A percentile compares a stretch with the other conserved stretches of the same genome.
Evolutionary conservation across 2,113 vertebrate species (phyloP).

Genomic region (Passer montanus): DNA sequence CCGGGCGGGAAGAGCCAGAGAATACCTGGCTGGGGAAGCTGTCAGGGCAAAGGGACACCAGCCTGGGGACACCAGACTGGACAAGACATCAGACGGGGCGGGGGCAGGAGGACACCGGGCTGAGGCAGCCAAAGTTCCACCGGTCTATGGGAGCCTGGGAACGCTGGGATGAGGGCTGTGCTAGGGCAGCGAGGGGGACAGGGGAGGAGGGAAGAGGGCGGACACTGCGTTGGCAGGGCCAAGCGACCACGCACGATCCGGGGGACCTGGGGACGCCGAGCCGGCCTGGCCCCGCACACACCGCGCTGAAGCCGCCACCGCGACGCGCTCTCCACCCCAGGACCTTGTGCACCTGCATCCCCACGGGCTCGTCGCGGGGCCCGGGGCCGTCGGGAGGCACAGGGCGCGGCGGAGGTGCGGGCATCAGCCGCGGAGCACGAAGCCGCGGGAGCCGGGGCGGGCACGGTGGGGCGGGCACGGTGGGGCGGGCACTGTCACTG

Average conservation of each 20-base stretch:
- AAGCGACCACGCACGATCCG: not conserved
- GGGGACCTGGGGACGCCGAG: not conserved
- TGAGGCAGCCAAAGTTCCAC: not conserved
- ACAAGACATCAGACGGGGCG: too few relatives aligned
- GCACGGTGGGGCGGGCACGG: too few relatives aligned
- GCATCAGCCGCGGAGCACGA: too few relatives aligned
- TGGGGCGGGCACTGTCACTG: too few relatives aligned
- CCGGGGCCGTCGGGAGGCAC: not conserved
- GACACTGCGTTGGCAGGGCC: not conserved
- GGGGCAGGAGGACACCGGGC: not conserved
- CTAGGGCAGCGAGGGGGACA: not conserved
- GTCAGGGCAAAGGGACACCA: not conserved
- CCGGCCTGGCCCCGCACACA: not conserved
- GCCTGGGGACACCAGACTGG: not conserved
- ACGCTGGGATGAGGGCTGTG: not conserved
- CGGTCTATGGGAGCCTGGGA: not conserved
- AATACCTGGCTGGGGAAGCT: not conserved
- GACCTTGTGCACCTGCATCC: too few relatives aligned
- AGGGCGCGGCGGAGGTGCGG: not conserved
- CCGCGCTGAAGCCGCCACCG: not conserved
- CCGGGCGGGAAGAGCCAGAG: rapidly evolving
- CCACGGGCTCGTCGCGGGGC: not conserved
- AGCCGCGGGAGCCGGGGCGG: too few relatives aligned
- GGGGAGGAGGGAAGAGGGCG: not conserved
- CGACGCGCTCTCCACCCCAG: too few relatives aligned